Base-by-base conservation (phyloP, 1,140 invertebrate genomes). In the Telenomus remus region DNA sequence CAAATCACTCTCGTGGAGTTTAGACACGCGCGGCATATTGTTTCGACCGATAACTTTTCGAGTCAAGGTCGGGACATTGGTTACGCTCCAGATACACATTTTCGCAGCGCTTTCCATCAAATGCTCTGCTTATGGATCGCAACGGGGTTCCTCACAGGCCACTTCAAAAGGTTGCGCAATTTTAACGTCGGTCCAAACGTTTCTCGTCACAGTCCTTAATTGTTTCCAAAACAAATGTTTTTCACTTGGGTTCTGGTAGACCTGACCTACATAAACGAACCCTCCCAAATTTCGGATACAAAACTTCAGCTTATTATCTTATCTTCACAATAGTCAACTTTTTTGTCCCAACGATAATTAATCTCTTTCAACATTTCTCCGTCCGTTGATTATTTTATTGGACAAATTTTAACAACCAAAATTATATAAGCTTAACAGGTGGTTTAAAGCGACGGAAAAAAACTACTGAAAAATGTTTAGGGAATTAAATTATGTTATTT, bases 11-110 rank as follows among this genome's bases (percentile, higher is more conserved):
- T 69, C 51, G 43, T 56, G 51, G 57, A 64, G 42, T 27, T 51
- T 47, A 33, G 68, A 71, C 68, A 71, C 68, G 68, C 68, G 68
- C 66, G 51, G 49, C 56, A 61, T 61, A 55, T 61, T 51, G 57
- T 8, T 12, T 12, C 34, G 57, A 55, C 51, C 66, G 51, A 63
- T 14, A 55, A 56, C 48, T 10, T 35, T 34, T 60, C 15, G 7
- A 49, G 48, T 61, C 57, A 61, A 66, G 53, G 37, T 12, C 37
- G 43, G 8, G 0, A 0, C 13, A 6, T 46, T 37, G 27, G 42
- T 27, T 37, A 39, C 63, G 54, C 37, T 53, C 27, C 14, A 12
- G 37, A 13, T 43, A 4, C 15, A 47, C 10, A 66, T 50, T 66
- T 57, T 57, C 55, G 65, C 48, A 44, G 51, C 13, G 50, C 60